phyloP scores from a whole-genome alignment of 92 coral and sea anemone genomes.

The Galaxea fascicularis region DNA sequence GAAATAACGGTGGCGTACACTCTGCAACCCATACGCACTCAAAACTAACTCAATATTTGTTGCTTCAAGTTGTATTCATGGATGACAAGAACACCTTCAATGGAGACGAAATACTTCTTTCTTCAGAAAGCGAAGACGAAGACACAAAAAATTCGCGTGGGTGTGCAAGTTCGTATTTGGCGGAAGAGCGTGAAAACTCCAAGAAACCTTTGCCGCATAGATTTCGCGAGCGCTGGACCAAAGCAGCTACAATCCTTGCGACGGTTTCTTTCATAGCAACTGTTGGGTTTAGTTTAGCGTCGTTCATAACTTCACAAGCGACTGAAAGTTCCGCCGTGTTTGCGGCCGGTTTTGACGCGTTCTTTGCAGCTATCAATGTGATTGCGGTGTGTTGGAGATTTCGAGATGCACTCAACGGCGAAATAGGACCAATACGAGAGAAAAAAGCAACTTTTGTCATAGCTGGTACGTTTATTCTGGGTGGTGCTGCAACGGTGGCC shows the following conservation, averaged over 20 bases:
- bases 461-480: slow-evolving; percentile 67
- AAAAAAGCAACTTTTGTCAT: slow-evolving; percentile 71
- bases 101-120: background rate
- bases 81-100: slow-evolving; percentile 10
- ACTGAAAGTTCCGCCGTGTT: slow-evolving; percentile 68
- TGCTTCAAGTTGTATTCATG: slow-evolving; percentile 4
- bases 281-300: slow-evolving; percentile 57
- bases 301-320: slow-evolving; percentile 50
- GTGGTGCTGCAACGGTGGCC: slow-evolving; percentile 67
- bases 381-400: slow-evolving; percentile 68
- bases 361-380: slow-evolving; percentile 62
- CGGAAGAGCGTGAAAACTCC: slow-evolving; percentile 41
- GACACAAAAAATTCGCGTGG: slow-evolving; percentile 9
- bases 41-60: background rate
- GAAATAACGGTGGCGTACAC: no score
- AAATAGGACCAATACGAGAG: slow-evolving; percentile 61
- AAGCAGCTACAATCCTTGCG: slow-evolving; percentile 52
- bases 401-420: slow-evolving; percentile 68
- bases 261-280: slow-evolving; percentile 45
- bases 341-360: slow-evolving; percentile 73
- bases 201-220: slow-evolving; percentile 45
- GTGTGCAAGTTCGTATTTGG: slow-evolving; percentile 52
- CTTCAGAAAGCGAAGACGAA: slow-evolving; percentile 40
- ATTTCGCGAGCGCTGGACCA: slow-evolving; percentile 62
- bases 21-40: background rate